Conservation (phyloP, 2,797 vertebrate species). For the Microctenopoma steveboyesi region DNA sequence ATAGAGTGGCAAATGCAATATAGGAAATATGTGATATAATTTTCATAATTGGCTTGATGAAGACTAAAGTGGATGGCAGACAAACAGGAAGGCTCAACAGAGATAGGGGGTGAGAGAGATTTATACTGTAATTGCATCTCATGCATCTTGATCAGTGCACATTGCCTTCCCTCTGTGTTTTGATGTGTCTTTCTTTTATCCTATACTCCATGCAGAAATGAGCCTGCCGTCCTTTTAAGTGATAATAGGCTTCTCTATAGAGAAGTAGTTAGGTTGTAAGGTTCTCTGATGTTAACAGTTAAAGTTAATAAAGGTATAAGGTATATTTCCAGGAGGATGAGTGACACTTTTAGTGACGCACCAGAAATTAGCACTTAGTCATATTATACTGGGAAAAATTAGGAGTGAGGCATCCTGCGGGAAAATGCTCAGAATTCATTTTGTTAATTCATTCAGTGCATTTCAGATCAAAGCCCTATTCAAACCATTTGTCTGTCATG, state of each 20-base stretch:
- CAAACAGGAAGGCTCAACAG: slow-evolving; percentile 33
- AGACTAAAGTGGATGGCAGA: slow-evolving; percentile 34
- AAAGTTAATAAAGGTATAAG: neutral
- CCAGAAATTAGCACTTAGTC: slow-evolving; percentile 1
- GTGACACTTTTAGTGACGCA: slow-evolving; percentile 12
- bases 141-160: slow-evolving; percentile 39
- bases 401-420: slow-evolving; percentile 19
- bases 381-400: slow-evolving; percentile 22
- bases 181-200: slow-evolving; percentile 64
- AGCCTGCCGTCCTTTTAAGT: slow-evolving; percentile 61
- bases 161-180: slow-evolving; percentile 42
- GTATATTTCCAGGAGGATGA: slow-evolving; percentile 15
- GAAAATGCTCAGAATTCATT: slow-evolving; percentile 47
- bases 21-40: slow-evolving; percentile 14
- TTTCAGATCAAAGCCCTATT: slow-evolving; percentile 60
- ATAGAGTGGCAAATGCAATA: slow-evolving; percentile 6
- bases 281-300: slow-evolving; percentile 22
- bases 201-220: slow-evolving; percentile 29
- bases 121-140: slow-evolving; percentile 36
- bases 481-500: slow-evolving; percentile 26
- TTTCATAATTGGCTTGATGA: slow-evolving; percentile 49
- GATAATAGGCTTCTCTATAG: slow-evolving; percentile 52
- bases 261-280: slow-evolving; percentile 1
- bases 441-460: slow-evolving; percentile 59
- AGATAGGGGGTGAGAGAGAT: slow-evolving; percentile 27